Base-by-base conservation (phyloP, 2,888 invertebrate genomes). In the Panopea generosa region DNA sequence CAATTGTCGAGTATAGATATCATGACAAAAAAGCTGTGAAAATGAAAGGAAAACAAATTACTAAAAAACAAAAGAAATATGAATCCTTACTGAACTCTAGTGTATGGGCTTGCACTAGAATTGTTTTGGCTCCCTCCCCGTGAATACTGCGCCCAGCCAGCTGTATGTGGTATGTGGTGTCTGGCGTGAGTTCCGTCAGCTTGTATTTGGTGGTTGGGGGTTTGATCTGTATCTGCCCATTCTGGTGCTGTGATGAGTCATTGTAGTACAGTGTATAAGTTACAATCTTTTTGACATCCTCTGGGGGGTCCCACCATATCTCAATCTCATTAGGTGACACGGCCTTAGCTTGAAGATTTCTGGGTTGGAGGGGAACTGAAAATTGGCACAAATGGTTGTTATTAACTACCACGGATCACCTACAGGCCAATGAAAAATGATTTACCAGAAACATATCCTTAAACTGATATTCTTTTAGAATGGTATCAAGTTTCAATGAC, bases 221-320 rank as follows among this genome's bases (percentile, higher is more conserved):
- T 6, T 82, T 68, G 40, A 92, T 89, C 45, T 85, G 88, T 49
- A 90, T 79, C 16, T 87, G 87, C 29, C 87, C 87, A 49, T 86
- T 89, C 82, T 90, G 87, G 16, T 90, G 84, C 52, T 83, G 83
- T 63, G 86, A 84, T 0, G 91, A 91, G 65, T 92, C 91, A 82
- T 99, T 99, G 97, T 98, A 99, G 93, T 98, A 98, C 26, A 99
- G 95, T 93, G 98, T 98, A 93, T 99, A 99, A 90, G 97, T 97
- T 84, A 97, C 96, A 92, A 99, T 98, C 93, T 96, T 97, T 93
- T 98, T 97, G 79, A 97, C 82, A 68, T 89, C 89, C 33, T 96
- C 95, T 20, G 99, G 99, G 90, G 96, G 95, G 74, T 96, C 96
- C 99, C 99, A 99, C 86, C 96, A 96, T 88, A 99, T 94, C 71